Conservation (phyloP, 2,888 invertebrate species). For the Drosophila anceps region DNA sequence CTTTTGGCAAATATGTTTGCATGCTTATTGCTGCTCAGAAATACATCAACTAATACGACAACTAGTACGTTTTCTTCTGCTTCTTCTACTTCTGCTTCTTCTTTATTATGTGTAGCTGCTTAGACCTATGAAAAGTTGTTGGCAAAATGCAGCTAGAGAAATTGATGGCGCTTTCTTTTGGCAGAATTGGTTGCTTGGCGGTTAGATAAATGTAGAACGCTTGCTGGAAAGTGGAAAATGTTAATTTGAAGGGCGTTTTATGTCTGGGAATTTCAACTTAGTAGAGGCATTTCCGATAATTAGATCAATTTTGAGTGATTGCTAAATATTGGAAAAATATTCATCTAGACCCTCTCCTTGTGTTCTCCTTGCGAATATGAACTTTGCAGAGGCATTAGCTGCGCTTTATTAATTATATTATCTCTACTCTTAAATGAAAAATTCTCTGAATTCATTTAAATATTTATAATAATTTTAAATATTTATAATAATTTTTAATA, state of each 20-base stretch:
- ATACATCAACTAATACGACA: conserved; percentile 12
- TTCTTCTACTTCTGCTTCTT: not conserved
- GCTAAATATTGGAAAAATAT: not conserved
- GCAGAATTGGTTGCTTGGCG: not conserved
- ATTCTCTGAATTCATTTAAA: not conserved
- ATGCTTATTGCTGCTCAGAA: conserved; percentile 24
- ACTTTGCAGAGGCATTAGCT: too few species aligned
- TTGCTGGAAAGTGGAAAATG: not conserved
- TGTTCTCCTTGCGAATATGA: too few species aligned
- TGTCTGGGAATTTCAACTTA: not conserved
- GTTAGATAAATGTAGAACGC: not conserved
- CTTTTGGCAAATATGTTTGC: conserved; percentile 48
- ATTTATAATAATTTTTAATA: not conserved
- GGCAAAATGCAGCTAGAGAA: not conserved
- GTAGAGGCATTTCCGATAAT: not conserved
- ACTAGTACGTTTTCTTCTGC: not conserved
- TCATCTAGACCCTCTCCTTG: too few species aligned
- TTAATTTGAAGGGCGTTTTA: not conserved
- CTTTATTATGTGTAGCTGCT: not conserved
- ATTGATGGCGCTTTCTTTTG: not conserved
- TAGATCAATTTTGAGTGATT: not conserved
- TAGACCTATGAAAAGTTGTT: conserved; percentile 5
- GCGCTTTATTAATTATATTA: not conserved
- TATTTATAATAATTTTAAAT: not conserved
- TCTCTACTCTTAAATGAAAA: not conserved